phyloP scores from a whole-genome alignment of 2,797 vertebrate genomes.

The Tenualosa thibaudeaui region DNA sequence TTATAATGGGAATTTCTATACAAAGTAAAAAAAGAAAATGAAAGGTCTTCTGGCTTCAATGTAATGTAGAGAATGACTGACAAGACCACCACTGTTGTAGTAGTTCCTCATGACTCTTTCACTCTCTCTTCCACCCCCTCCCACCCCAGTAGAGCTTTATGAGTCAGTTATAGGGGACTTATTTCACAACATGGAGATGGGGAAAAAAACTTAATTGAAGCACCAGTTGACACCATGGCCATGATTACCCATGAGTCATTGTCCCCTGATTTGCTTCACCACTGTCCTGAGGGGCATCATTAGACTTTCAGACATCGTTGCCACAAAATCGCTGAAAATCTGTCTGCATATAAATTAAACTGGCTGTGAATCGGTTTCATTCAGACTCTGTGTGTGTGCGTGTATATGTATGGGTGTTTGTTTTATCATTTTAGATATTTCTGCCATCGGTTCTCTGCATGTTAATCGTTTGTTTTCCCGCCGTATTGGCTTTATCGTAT shows the following conservation, averaged over 20 bases:
- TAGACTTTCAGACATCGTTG: conserved; percentile 68
- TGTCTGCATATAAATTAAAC: conserved; percentile 57
- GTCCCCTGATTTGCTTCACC: conserved; percentile 57
- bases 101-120: conserved; percentile 85
- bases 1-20: conserved; percentile 85
- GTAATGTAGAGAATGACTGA: conserved; percentile 83
- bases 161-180: conserved; percentile 66
- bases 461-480: conserved; percentile 50
- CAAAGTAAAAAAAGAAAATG: conserved; percentile 67
- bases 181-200: conserved; percentile 74
- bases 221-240: conserved; percentile 80
- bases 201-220: conserved; percentile 83
- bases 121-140: conserved; percentile 62
- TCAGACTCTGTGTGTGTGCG: background rate
- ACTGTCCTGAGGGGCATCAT: conserved; percentile 69
- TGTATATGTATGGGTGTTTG: conserved; percentile 4
- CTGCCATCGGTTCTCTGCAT: conserved; percentile 48
- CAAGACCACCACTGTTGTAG: conserved; percentile 81
- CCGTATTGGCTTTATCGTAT: conserved; percentile 56
- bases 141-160: conserved; percentile 76
- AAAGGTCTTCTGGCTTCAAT: conserved; percentile 85
- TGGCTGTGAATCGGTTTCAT: background rate
- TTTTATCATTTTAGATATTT: conserved; percentile 45
- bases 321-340: conserved; percentile 70
- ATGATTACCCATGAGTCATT: conserved; percentile 79